Conservation (phyloP, 2,113 vertebrate species). For the Limanda limanda region DNA sequence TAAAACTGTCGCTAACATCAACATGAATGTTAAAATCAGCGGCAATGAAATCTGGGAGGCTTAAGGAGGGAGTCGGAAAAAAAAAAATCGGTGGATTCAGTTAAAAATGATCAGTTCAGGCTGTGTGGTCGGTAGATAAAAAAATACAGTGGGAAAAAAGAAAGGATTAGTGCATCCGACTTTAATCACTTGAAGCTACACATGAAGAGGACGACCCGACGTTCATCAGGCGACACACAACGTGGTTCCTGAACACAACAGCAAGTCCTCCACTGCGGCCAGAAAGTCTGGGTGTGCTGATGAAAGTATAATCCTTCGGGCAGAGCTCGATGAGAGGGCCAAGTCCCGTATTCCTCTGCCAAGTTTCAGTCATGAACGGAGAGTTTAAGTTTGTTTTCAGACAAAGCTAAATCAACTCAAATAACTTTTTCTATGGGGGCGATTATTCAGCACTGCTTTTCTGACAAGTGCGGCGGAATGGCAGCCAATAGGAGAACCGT, state of each 20-base stretch:
- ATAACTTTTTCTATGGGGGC: not conserved
- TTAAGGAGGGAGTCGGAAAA: not conserved
- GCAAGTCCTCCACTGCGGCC: not conserved
- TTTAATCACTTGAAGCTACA: not conserved
- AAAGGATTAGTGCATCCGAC: not conserved
- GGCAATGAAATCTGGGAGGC: not conserved
- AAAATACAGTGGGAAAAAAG: not conserved
- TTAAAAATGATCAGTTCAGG: not conserved
- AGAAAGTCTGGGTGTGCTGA: not conserved
- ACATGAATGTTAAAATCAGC: not conserved
- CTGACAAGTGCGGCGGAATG: too few relatives aligned
- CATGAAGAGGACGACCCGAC: not conserved
- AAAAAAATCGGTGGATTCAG: not conserved
- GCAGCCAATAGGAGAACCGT: too few relatives aligned
- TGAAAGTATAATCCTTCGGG: not conserved
- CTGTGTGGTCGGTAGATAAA: not conserved
- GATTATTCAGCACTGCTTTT: not conserved
- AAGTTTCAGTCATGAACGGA: not conserved
- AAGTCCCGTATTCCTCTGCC: not conserved
- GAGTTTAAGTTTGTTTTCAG: not conserved
- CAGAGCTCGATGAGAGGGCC: not conserved
- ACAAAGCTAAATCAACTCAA: not conserved
- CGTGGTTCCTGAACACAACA: not conserved
- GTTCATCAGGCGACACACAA: not conserved
- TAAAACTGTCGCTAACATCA: too few relatives aligned